Percentiles rank a stretch among this genome's conserved stretches.
These are phyloP conservation scores for Drosophila heteroneura DNA, from an alignment of 2,888 invertebrate species.

Conservation along the genomic window DNA sequence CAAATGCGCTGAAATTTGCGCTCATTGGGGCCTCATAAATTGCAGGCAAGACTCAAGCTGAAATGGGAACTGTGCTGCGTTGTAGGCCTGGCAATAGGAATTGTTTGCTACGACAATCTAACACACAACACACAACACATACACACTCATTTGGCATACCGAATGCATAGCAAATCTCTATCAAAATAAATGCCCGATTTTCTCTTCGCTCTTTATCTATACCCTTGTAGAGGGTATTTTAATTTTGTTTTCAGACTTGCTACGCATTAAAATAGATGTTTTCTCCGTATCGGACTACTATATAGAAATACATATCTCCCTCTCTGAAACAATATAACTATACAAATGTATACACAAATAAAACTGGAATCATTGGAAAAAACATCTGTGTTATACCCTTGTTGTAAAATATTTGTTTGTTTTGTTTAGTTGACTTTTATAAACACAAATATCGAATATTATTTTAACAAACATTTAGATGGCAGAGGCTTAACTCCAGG, in stretches of 20 bases:
- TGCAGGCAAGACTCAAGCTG: constrained; percentile 49
- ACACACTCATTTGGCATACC: constrained; percentile 40
- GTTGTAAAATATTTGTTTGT: background rate
- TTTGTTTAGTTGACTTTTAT: background rate
- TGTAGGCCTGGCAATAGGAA: constrained; percentile 28
- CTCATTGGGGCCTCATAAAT: constrained; percentile 74
- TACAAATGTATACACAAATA: background rate
- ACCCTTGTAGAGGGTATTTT: background rate
- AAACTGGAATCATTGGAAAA: background rate
- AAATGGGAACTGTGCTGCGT: constrained; percentile 8
- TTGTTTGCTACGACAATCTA: constrained; percentile 10
- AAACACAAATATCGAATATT: background rate
- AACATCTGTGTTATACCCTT: background rate
- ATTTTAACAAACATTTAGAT: background rate
- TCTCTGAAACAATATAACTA: background rate
- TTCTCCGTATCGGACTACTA: too few species aligned
- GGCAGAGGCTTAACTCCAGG: too few species aligned
- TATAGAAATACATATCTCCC: background rate
- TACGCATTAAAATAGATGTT: background rate
- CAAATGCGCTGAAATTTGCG: constrained; percentile 48
- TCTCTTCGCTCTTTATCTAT: background rate
- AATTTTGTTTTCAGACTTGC: background rate
- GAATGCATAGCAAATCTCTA: constrained; percentile 40
- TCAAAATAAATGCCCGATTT: constrained; percentile 16
- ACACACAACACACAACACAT: constrained; percentile 10